Percentiles rank a stretch among this genome's conserved stretches.
phyloP scores from a whole-genome alignment of 2,797 vertebrate species.

The Protosalanx chinensis region DNA sequence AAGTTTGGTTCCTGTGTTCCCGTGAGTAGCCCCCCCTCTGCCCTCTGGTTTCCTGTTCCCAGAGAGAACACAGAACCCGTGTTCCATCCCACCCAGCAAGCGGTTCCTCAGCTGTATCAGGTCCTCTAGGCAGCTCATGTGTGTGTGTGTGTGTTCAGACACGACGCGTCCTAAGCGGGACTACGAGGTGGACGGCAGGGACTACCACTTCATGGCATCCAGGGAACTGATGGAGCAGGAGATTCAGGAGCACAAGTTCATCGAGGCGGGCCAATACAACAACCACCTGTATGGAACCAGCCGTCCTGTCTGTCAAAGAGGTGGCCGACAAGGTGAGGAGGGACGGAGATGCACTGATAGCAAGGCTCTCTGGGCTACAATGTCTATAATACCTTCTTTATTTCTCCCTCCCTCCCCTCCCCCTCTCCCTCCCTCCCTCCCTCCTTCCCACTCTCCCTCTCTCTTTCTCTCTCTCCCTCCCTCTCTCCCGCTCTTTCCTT shows the following conservation, averaged over 20 bases:
- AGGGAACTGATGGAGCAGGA: conserved; percentile 97
- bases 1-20: conserved; percentile 97
- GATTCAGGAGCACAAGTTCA: conserved; percentile 98
- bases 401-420: neutral
- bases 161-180: conserved; percentile 94
- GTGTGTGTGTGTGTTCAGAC: conserved; percentile 68
- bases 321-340: conserved; percentile 91
- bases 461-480: neutral
- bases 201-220: conserved; percentile 96
- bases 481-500: neutral
- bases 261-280: conserved; percentile 97
- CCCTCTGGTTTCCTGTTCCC: neutral
- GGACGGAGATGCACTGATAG: neutral
- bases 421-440: neutral
- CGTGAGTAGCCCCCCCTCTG: conserved; percentile 76
- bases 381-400: neutral
- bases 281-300: conserved; percentile 97
- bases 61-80: no score
- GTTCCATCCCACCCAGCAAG: no score
- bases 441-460: neutral
- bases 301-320: conserved; percentile 89
- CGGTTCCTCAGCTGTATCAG: no score
- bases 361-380: neutral
- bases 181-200: conserved; percentile 93
- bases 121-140: neutral